Evolutionary conservation across 2,797 vertebrate genomes (phyloP).

Genomic region (Enteromius treurensis): DNA sequence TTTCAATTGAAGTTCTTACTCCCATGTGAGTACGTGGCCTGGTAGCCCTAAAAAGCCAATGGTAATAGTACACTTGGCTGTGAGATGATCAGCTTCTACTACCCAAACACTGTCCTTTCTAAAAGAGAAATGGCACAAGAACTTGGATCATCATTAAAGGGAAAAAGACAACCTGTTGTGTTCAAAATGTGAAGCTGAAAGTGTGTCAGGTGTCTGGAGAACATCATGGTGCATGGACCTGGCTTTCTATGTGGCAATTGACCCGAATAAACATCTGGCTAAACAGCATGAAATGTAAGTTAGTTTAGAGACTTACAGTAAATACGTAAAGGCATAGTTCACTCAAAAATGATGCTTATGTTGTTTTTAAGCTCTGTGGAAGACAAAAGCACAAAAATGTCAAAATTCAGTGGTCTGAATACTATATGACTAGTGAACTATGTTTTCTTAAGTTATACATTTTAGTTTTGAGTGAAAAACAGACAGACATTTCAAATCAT

Average conservation of each 20-base stretch:
- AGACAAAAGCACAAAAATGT: neutral
- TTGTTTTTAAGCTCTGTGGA: neutral
- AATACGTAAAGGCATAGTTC: neutral
- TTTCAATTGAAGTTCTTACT: constrained; percentile 5
- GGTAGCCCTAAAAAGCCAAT: neutral
- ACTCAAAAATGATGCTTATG: neutral
- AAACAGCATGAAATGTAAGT: constrained; percentile 22
- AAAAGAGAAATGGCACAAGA: constrained; percentile 23
- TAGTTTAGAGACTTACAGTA: neutral
- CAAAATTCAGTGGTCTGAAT: neutral
- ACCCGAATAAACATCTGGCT: constrained; percentile 48
- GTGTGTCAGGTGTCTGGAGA: constrained; percentile 54
- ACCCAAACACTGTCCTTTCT: constrained; percentile 14
- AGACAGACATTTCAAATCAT: neutral
- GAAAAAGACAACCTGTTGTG: constrained; percentile 12
- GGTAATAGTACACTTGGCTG: constrained; percentile 2
- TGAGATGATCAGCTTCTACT: neutral
- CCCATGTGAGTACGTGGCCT: neutral
- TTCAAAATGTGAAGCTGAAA: constrained; percentile 13
- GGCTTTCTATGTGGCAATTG: constrained; percentile 35
- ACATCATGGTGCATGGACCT: constrained; percentile 29
- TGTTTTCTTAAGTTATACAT: neutral
- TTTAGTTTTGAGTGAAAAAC: too few relatives aligned
- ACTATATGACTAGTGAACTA: neutral
- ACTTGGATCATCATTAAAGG: constrained; percentile 27